Conservation (phyloP, 2,888 invertebrate species). For the Ophion costatus region DNA sequence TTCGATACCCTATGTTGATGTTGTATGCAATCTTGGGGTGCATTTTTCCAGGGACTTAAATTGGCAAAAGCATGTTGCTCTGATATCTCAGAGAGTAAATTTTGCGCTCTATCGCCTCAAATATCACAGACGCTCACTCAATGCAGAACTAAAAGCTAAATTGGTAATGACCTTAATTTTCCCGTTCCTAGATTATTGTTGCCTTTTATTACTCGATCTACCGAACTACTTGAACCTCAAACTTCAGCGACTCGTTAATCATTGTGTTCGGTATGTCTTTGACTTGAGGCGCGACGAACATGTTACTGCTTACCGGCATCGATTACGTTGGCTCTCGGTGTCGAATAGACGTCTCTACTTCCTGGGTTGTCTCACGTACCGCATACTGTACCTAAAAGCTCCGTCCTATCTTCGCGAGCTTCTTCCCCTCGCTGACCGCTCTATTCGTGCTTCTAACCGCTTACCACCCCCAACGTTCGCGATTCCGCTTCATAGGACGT, state of each 20-base stretch:
- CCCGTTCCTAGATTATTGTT: conserved; percentile 33
- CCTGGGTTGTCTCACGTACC: neutral
- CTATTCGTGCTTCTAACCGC: too few relatives aligned
- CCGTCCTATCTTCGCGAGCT: too few relatives aligned
- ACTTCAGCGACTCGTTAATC: neutral
- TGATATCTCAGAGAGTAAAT: neutral
- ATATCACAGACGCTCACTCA: neutral
- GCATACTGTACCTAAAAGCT: too few relatives aligned
- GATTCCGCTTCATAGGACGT: rapidly evolving
- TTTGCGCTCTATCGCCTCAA: too few relatives aligned
- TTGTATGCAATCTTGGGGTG: neutral
- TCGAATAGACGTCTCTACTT: conserved; percentile 9
- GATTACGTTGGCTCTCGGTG: neutral
- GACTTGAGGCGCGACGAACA: neutral
- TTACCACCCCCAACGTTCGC: too few relatives aligned
- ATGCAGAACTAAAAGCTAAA: neutral
- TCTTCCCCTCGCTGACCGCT: too few relatives aligned
- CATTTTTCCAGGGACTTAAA: neutral
- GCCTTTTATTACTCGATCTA: neutral
- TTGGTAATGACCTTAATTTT: neutral
- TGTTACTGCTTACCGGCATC: neutral
- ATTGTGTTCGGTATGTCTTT: conserved; percentile 23
- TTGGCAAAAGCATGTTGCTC: neutral
- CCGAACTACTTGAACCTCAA: neutral
- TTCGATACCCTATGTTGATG: neutral